phyloP scores from a whole-genome alignment of 2,797 vertebrate species.

The Paramormyrops hopkinsi region DNA sequence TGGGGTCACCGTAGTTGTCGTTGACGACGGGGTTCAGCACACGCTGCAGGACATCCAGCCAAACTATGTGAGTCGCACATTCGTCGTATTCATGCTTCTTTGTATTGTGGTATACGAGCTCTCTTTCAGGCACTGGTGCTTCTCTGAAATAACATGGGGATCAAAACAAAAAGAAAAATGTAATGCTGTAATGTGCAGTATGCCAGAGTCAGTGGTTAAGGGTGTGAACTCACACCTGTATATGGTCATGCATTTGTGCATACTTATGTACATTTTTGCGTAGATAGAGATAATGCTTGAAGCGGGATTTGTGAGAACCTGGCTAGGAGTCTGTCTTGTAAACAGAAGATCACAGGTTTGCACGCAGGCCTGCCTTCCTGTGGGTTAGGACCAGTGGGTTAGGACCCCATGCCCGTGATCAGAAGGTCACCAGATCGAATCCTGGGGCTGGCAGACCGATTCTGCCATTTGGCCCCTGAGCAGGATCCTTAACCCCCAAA shows the following conservation, averaged over 20 bases:
- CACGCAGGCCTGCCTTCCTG: not conserved
- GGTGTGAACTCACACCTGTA: not conserved
- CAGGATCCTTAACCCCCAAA: not conserved
- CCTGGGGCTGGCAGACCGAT: not conserved
- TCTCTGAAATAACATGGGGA: not conserved
- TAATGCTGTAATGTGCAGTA: not conserved
- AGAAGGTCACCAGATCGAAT: not conserved
- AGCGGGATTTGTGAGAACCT: not conserved
- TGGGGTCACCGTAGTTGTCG: slow-evolving; percentile 90
- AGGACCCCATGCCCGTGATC: not conserved
- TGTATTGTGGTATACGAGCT: not conserved
- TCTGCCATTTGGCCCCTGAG: not conserved
- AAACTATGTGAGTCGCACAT: slow-evolving; percentile 75
- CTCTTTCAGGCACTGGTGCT: not conserved
- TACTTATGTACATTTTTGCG: not conserved
- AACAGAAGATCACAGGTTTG: not conserved
- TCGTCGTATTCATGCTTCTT: not conserved
- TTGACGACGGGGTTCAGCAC: slow-evolving; percentile 91
- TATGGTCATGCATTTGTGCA: not conserved
- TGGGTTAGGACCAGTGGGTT: not conserved
- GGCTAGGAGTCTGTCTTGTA: not conserved
- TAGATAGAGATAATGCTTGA: not conserved
- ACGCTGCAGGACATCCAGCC: slow-evolving; percentile 82
- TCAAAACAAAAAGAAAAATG: not conserved
- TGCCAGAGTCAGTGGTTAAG: not conserved